A percentile compares a stretch with the other conserved stretches of the same genome.
Conservation (phyloP, 1,140 invertebrate genomes). For the Drosophila quadrilineata region DNA sequence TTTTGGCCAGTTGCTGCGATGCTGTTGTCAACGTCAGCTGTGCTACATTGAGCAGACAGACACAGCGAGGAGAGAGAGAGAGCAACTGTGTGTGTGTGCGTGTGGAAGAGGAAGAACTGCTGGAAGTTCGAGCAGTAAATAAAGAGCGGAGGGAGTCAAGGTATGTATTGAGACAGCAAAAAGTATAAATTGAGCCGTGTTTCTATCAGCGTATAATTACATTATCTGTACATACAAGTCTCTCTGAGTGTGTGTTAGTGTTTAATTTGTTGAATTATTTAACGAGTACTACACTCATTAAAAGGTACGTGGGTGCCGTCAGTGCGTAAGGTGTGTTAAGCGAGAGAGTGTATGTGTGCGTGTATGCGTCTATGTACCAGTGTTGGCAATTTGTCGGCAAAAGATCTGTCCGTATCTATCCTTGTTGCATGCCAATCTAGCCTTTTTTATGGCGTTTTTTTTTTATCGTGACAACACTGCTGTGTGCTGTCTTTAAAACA, state of each 20-base stretch:
- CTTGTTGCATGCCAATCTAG: not conserved
- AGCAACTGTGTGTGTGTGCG: not conserved
- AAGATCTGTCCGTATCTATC: not conserved
- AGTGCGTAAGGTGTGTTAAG: too few relatives aligned
- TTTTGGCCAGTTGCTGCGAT: slow-evolving; percentile 23
- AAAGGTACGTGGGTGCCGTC: slow-evolving; percentile 15
- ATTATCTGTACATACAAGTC: not conserved
- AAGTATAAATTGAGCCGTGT: slow-evolving; percentile 16
- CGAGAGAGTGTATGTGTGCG: not conserved
- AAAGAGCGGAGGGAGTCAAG: not conserved
- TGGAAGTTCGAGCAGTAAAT: too few relatives aligned
- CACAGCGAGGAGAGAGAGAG: not conserved
- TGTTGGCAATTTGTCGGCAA: not conserved
- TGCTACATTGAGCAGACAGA: slow-evolving; percentile 15
- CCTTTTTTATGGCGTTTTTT: not conserved
- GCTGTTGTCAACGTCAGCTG: slow-evolving; percentile 48
- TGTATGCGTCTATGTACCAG: not conserved
- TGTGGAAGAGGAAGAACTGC: too few relatives aligned
- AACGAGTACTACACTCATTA: slow-evolving; percentile 19
- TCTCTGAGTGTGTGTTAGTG: not conserved
- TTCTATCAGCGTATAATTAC: too few relatives aligned
- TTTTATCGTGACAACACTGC: slow-evolving; percentile 5
- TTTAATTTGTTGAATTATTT: slow-evolving; percentile 35
- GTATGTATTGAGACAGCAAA: slow-evolving; percentile 8
- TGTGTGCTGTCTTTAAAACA: slow-evolving; percentile 2